phyloP scores from a whole-genome alignment of 1,140 invertebrate genomes.

The Drosophila kanapiae region DNA sequence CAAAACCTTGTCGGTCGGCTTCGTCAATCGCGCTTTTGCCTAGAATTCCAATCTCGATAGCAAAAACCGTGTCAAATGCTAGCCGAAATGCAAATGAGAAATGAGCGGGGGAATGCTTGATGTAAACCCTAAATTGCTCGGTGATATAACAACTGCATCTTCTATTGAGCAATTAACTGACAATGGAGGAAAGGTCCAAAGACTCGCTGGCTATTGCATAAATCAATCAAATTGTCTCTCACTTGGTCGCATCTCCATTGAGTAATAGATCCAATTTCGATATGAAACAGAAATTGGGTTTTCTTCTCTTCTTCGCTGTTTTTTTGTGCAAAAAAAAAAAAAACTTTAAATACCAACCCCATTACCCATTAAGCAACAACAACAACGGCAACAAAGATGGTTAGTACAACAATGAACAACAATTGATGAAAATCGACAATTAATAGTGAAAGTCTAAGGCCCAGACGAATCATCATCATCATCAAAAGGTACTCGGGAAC shows the following conservation, averaged over 20 bases:
- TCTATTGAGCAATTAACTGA: constrained; percentile 67
- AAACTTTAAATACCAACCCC: constrained; percentile 80
- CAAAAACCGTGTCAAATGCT: constrained; percentile 37
- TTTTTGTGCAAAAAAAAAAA: constrained; percentile 54
- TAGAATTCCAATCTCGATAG: constrained; percentile 20
- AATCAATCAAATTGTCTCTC: constrained; percentile 83
- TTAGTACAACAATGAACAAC: constrained; percentile 60
- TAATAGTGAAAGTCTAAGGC: constrained; percentile 78
- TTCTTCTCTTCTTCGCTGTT: constrained; percentile 44
- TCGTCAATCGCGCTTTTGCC: constrained; percentile 18
- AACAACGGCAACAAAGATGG: constrained; percentile 28
- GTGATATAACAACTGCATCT: constrained; percentile 52
- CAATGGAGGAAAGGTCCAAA: constrained; percentile 64
- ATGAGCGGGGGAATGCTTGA: constrained; percentile 5
- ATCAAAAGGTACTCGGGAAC: constrained; percentile 58
- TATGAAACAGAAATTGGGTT: constrained; percentile 76
- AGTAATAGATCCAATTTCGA: constrained; percentile 84
- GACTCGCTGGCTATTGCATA: constrained; percentile 65
- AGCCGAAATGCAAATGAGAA: constrained; percentile 45
- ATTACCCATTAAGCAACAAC: constrained; percentile 72
- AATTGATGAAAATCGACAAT: constrained; percentile 82
- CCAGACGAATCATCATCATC: constrained; percentile 60
- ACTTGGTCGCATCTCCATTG: constrained; percentile 66
- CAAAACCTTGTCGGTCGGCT: constrained; percentile 14
- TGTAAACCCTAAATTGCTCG: constrained; percentile 34